phyloP scores from a whole-genome alignment of 2,113 vertebrate genomes.

The Carassius gibelio region DNA sequence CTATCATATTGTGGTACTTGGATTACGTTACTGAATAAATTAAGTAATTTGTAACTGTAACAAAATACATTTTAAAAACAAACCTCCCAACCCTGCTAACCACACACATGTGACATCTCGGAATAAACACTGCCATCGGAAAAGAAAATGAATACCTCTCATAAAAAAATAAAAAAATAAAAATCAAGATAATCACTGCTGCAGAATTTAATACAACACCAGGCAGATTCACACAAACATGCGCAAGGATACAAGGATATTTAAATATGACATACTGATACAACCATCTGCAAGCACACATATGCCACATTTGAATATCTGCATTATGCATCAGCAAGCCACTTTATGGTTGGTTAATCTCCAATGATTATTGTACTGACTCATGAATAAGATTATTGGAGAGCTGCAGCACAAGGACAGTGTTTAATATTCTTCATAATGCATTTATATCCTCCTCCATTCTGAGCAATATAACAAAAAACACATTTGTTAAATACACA shows the following conservation, averaged over 20 bases:
- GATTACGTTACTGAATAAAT: no score
- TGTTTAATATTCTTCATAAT: conserved; percentile 15
- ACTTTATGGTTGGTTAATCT: conserved; percentile 41
- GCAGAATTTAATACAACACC: neutral
- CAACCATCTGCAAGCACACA: conserved; percentile 23
- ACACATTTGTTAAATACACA: neutral
- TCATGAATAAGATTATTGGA: conserved; percentile 38
- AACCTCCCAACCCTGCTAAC: no score
- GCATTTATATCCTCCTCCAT: neutral
- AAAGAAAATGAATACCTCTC: conserved; percentile 22
- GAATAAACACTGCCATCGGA: conserved; percentile 20
- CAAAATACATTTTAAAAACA: no score
- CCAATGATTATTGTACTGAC: conserved; percentile 38
- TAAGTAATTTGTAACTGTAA: no score
- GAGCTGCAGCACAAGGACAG: neutral
- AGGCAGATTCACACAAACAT: conserved; percentile 20
- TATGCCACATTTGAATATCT: conserved; percentile 46
- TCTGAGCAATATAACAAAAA: neutral
- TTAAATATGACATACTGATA: conserved; percentile 27
- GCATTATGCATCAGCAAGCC: conserved; percentile 40
- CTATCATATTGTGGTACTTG: no score
- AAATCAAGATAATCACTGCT: conserved; percentile 3
- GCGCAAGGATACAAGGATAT: conserved; percentile 27
- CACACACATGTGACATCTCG: no score
- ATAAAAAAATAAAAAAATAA: neutral